Percentiles rank a stretch among this genome's conserved stretches.
Evolutionary conservation across 1,140 invertebrate genomes (phyloP).

Genomic region (Homarus americanus): DNA sequence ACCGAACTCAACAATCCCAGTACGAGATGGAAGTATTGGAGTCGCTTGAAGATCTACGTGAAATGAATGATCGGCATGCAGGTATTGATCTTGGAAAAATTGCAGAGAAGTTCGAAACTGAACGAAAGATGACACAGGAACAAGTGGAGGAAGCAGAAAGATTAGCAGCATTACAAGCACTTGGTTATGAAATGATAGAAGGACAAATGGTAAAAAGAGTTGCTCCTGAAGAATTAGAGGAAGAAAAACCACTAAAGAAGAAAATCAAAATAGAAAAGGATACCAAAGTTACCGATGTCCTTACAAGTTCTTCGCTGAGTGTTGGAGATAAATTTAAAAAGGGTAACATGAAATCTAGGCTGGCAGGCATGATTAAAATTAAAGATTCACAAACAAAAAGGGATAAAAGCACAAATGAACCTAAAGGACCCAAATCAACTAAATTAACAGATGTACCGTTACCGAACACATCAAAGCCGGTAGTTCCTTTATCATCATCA

Average conservation of each 20-base stretch:
- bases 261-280: conserved; percentile 42
- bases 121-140: conserved; percentile 72
- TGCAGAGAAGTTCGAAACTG: conserved; percentile 84
- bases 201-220: conserved; percentile 68
- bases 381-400: background rate
- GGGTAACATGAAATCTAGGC: conserved; percentile 57
- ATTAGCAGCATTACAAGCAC: conserved; percentile 57
- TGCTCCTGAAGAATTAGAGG: conserved; percentile 47
- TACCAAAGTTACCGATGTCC: background rate
- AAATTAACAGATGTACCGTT: background rate
- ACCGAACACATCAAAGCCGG: background rate
- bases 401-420: background rate
- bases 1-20: conserved; percentile 97
- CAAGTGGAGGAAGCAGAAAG: conserved; percentile 66
- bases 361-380: conserved; percentile 54
- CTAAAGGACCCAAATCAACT: background rate
- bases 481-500: background rate
- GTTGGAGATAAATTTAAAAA: conserved; percentile 21
- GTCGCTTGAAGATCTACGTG: conserved; percentile 96
- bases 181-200: conserved; percentile 73
- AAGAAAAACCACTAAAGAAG: conserved; percentile 38
- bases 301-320: background rate
- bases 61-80: conserved; percentile 93
- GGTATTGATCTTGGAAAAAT: conserved; percentile 93
- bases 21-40: conserved; percentile 98